These are phyloP conservation scores for Trachemys scripta DNA, from an alignment of 2,113 vertebrate genomes.

Conservation along the genomic window DNA sequence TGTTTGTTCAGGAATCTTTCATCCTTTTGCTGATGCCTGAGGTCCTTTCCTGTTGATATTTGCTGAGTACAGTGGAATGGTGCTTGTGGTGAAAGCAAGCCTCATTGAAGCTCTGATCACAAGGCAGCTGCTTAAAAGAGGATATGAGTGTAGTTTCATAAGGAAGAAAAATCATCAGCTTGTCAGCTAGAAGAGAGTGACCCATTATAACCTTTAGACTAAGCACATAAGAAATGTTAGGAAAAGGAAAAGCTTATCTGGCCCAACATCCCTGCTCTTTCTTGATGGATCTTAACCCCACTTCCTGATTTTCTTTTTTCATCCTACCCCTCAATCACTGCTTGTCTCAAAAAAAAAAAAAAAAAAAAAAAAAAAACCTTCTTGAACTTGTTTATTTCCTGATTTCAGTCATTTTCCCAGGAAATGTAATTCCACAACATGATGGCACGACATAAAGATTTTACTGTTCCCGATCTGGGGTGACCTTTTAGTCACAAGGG, in stretches of 20 bases:
- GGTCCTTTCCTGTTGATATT: slow-evolving; percentile 54
- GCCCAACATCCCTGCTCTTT: slow-evolving; percentile 9
- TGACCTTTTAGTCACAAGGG: background rate
- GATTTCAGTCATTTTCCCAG: background rate
- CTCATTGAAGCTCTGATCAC: slow-evolving; percentile 38
- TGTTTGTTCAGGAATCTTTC: slow-evolving; percentile 44
- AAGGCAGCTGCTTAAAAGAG: slow-evolving; percentile 60
- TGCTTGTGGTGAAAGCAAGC: slow-evolving; percentile 33
- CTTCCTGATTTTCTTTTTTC: background rate
- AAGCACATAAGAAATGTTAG: slow-evolving; percentile 23
- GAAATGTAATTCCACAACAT: background rate
- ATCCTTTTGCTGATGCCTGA: slow-evolving; percentile 24
- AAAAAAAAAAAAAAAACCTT: background rate
- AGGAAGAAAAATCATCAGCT: slow-evolving; percentile 64
- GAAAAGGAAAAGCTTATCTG: slow-evolving; percentile 28
- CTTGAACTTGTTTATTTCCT: background rate
- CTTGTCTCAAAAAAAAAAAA: slow-evolving; percentile 14
- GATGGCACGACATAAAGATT: background rate
- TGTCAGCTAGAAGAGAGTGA: slow-evolving; percentile 47
- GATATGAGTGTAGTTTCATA: slow-evolving; percentile 69
- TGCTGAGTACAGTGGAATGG: slow-evolving; percentile 49
- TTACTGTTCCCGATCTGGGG: background rate
- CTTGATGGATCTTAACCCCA: slow-evolving; percentile 6
- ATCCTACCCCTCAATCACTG: slow-evolving; percentile 2
- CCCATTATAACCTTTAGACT: slow-evolving; percentile 55